These are phyloP conservation scores for Hydrozoanthus tunicans DNA, from an alignment of 64 coral and sea anemone genomes.

Conservation along the genomic window DNA sequence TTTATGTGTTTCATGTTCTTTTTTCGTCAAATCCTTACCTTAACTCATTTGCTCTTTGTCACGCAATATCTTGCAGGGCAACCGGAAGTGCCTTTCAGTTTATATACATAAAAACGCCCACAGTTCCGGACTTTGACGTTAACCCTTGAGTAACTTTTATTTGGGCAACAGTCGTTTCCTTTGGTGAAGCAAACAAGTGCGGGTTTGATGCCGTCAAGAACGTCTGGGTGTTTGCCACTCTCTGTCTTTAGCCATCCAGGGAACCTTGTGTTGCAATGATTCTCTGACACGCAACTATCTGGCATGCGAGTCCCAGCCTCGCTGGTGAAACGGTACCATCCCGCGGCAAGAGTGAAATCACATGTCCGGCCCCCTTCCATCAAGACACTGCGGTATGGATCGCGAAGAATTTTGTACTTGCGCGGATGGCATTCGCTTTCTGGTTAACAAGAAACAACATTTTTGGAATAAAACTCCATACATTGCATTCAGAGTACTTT, in stretches of 20 bases:
- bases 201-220: conserved; percentile 11
- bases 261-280: conserved; percentile 1
- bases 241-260: conserved; percentile 4
- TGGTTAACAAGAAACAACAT: neutral
- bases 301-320: conserved; percentile 1
- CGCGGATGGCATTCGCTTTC: conserved; percentile 34
- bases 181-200: neutral
- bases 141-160: no score
- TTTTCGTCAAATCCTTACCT: neutral
- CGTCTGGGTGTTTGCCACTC: conserved; percentile 5
- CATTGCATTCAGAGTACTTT: neutral
- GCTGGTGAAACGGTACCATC: conserved; percentile 24
- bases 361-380: neutral
- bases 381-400: neutral
- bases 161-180: neutral
- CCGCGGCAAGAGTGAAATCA: neutral
- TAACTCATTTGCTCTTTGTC: neutral
- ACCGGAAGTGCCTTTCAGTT: neutral
- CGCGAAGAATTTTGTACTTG: conserved; percentile 19
- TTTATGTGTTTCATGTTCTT: no score
- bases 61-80: conserved; percentile 15
- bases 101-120: conserved; percentile 15
- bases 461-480: neutral
- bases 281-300: neutral
- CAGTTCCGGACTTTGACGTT: neutral